Base-by-base conservation (phyloP, 2,113 vertebrate genomes). In the Saiga tatarica region DNA sequence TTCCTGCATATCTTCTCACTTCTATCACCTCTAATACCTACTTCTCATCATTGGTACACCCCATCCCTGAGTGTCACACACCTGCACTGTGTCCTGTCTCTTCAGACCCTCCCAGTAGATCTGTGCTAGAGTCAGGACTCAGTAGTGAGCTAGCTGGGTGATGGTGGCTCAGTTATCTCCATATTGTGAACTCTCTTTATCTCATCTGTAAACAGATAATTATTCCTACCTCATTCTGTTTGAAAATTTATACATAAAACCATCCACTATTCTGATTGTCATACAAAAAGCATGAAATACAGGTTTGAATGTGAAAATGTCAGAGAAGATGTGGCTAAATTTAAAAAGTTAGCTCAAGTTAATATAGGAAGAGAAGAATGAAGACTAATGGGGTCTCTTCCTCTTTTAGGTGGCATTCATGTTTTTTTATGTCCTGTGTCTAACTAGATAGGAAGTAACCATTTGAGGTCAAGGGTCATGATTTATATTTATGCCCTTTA, bases 171-270 rank as follows among this genome's bases (percentile, higher is more conserved):
- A 89, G 50, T 87, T 57, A 91, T 67, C 57, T 89, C 60, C 67
- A 53, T 33, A 55, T 45, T 53, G 11, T 71, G 39, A 92, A 13
- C 28, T 87, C 45, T 86, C 39, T 28, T 79, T 86, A 93, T 89
- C 89, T 96, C 36, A 86, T 85, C 39, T 81, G n/a, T 83, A 50
- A 87, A 67, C 36, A 71, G 36, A 84, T 84, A 79, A 95, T 90
- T 92, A 87, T 71, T 96, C 52, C 62, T 57, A 45, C 19, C 39
- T 93, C 23, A 76, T 50, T 78, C 25, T 7, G 36, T 76, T 94
- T 95, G 94, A 60, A 90, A 93, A 86, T 62, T 45, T 67, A 64
- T 87, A 62, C 33, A 47, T 83, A 82, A 85, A 97, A 82, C 33
- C 17, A 71, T 91, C 28, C 55, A n/a, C 2, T 91, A 89, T 16